Evolutionary conservation across 2,888 invertebrate genomes (phyloP).

Genomic region (Bibio marci): DNA sequence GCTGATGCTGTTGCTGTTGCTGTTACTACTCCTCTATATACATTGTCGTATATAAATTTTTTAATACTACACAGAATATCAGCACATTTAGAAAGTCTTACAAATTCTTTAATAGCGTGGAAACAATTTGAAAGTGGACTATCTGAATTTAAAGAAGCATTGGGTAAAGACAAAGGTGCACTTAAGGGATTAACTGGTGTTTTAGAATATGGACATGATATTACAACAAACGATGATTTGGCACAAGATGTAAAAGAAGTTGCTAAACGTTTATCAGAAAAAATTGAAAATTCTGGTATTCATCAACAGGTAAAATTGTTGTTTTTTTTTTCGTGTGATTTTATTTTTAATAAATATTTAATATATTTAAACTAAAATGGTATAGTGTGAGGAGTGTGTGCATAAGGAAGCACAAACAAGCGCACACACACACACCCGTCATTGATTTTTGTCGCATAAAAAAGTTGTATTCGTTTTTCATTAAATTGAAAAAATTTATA

Average conservation of each 20-base stretch:
- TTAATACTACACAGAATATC: no score
- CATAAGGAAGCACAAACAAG: not conserved
- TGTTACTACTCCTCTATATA: no score
- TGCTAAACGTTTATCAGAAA: constrained; percentile 28
- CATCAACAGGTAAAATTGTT: no score
- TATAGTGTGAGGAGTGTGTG: not conserved
- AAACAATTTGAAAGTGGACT: constrained; percentile 59
- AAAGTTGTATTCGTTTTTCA: no score
- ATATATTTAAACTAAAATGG: no score
- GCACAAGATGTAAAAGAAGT: constrained; percentile 29
- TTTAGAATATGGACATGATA: constrained; percentile 9
- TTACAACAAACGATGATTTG: constrained; percentile 24
- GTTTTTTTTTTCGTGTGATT: no score
- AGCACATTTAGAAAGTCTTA: constrained; percentile 51
- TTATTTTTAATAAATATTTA: no score
- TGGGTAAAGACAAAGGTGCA: constrained; percentile 46
- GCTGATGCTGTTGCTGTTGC: no score
- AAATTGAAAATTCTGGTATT: constrained; percentile 19
- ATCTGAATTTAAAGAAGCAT: constrained; percentile 56
- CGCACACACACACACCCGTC: not conserved
- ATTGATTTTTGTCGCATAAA: no score
- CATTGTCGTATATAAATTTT: no score
- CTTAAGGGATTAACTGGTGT: constrained; percentile 27
- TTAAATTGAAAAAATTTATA: no score
- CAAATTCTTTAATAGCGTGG: constrained; percentile 54